Evolutionary conservation across 1,140 invertebrate species (phyloP).

Genomic region (Bombus cullumanus): DNA sequence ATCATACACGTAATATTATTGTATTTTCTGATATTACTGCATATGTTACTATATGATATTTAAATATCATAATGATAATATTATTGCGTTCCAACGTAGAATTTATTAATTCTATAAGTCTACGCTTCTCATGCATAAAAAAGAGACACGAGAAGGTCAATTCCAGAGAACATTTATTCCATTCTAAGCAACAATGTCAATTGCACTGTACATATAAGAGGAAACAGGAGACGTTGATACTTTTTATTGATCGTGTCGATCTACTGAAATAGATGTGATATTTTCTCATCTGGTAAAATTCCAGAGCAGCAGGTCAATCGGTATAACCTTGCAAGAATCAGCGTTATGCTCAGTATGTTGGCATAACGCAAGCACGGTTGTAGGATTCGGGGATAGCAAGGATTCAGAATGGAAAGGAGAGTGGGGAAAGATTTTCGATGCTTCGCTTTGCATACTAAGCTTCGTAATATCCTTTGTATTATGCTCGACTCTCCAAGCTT

Average conservation of each 20-base stretch:
- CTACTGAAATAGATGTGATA: conserved; percentile 4
- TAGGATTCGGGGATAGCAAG: not conserved
- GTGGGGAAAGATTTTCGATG: conserved; percentile 8
- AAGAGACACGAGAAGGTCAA: too few relatives aligned
- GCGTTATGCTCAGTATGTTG: not conserved
- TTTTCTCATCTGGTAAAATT: not conserved
- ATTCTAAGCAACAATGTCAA: too few relatives aligned
- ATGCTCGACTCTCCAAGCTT: conserved; percentile 1
- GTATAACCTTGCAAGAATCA: not conserved
- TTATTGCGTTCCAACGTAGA: too few relatives aligned
- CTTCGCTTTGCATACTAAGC: conserved; percentile 43
- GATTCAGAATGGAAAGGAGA: not conserved
- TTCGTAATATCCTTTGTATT: conserved; percentile 48
- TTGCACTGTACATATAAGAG: not conserved
- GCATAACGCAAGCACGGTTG: too few relatives aligned
- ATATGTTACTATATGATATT: too few relatives aligned
- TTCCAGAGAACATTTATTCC: too few relatives aligned
- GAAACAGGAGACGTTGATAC: not conserved
- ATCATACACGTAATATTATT: too few relatives aligned
- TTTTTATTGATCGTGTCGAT: not conserved
- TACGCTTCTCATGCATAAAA: too few relatives aligned
- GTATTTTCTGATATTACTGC: too few relatives aligned
- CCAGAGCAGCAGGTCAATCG: conserved; percentile 16
- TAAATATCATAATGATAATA: too few relatives aligned
- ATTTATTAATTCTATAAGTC: too few relatives aligned